A percentile compares a stretch with the other conserved stretches of the same genome.
Conservation (phyloP, 1,140 invertebrate genomes). For the Pogonus chalceus region DNA sequence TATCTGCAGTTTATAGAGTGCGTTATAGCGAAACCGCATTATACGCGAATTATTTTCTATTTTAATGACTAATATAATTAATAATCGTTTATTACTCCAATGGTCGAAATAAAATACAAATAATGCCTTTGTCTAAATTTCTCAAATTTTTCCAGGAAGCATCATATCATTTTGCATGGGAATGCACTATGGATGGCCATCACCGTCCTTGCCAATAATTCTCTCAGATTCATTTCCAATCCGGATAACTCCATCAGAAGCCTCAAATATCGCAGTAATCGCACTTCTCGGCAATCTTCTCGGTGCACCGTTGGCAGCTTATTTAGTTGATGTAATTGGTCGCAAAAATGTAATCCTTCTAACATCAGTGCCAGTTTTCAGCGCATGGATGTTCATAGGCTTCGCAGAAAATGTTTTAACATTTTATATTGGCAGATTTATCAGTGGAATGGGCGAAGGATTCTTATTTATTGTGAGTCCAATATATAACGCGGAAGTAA, state of each 20-base stretch:
- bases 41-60: too few relatives aligned
- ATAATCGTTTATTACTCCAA: too few relatives aligned
- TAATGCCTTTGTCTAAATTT: too few relatives aligned
- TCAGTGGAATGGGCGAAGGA: not conserved
- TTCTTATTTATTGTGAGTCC: not conserved
- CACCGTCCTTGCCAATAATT: conserved; percentile 22
- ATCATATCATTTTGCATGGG: too few relatives aligned
- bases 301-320: not conserved
- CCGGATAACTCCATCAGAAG: too few relatives aligned
- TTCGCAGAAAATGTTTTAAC: not conserved
- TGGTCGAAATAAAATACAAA: too few relatives aligned
- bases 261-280: not conserved
- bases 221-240: too few relatives aligned
- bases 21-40: too few relatives aligned
- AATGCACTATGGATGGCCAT: conserved; percentile 31
- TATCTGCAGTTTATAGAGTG: too few relatives aligned
- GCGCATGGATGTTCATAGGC: not conserved
- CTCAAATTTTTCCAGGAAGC: too few relatives aligned
- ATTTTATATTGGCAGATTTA: conserved; percentile 26
- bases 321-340: conserved; percentile 16
- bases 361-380: not conserved
- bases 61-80: too few relatives aligned
- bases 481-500: not conserved
- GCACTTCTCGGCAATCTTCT: not conserved
- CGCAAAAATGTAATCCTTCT: not conserved